Base-by-base conservation (phyloP, 2,797 vertebrate genomes). In the Myripristis jacobus region DNA sequence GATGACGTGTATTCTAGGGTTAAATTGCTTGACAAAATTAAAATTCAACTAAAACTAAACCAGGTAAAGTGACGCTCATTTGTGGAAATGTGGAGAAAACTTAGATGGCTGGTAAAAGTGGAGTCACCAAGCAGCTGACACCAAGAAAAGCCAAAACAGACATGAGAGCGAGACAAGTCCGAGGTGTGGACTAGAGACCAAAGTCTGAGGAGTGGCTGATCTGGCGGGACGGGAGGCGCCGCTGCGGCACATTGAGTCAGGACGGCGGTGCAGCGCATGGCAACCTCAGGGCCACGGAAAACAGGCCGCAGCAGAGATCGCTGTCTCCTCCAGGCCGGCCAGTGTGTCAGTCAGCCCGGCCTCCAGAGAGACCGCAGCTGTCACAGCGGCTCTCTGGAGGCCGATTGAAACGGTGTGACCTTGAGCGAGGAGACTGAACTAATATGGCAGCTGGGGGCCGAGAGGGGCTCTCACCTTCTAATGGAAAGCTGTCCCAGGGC, bases 351-450 rank as follows among this genome's bases (percentile, higher is more conserved):
- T 69, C 50, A 66, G 48, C 41, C 65, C 62, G 76, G 73, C 67
- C 81, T 82, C 71, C 68, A 47, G 46, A 64, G 72, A 74, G 52
- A 58, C 68, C 51, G 71, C 77, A 78, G 70, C 82, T 80, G 77
- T 81, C 84, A 87, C 66, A 66, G 66, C 13, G 22, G 31, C 69
- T 79, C 84, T 79, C 73, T 31, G 75, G 76, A 73, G 77, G 78
- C 79, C 71, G 72, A 66, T 29, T 87, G 83, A 80, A 89, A 84
- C 10, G 36, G n/a, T 71, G 58, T 87, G 82, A 88, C 89, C 87
- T 92, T 91, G 83, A 82, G 69, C 74, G 52, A 68, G 56, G 15
- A 81, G 61, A 80, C 67, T 74, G 73, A 79, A 79, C 75, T 86
- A 80, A 84, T 69, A 73, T 80, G 73, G 77, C 71, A 77, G 72